Conservation (phyloP, 2,113 vertebrate genomes). For the Delphinapterus leucas region DNA sequence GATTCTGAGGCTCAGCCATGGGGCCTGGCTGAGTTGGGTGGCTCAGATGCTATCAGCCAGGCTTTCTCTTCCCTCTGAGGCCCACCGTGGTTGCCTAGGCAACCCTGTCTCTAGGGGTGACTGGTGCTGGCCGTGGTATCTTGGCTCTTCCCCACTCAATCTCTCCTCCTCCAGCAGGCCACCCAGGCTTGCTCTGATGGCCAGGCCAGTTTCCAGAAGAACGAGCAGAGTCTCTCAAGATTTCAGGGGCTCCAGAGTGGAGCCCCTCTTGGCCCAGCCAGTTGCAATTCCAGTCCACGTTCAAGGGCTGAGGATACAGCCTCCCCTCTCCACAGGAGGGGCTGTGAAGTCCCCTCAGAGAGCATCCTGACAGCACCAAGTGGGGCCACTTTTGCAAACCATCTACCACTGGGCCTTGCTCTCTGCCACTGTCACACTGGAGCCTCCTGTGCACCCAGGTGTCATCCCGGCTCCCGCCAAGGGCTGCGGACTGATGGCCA, state of each 20-base stretch:
- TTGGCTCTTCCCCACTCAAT: background rate
- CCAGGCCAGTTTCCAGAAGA: background rate
- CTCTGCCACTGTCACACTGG: accelerated
- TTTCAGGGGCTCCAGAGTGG: accelerated
- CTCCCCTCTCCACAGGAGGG: accelerated
- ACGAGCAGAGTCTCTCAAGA: accelerated
- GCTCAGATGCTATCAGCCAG: accelerated
- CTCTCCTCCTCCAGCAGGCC: background rate
- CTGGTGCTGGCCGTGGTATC: accelerated
- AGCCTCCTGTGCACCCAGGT: background rate
- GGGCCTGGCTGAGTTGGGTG: background rate
- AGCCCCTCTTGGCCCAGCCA: background rate
- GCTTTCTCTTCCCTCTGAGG: background rate
- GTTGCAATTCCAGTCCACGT: accelerated
- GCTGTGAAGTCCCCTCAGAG: accelerated
- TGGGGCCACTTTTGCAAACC: accelerated
- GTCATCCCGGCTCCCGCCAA: accelerated
- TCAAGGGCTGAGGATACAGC: accelerated
- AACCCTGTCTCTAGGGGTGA: background rate
- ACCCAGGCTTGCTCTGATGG: accelerated
- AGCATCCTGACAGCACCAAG: accelerated
- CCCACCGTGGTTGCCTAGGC: accelerated
- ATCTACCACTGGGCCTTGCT: accelerated
- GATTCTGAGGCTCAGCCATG: background rate
- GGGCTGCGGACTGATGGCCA: accelerated